phyloP scores from a whole-genome alignment of 2,888 invertebrate genomes.

The Idaea biselata region DNA sequence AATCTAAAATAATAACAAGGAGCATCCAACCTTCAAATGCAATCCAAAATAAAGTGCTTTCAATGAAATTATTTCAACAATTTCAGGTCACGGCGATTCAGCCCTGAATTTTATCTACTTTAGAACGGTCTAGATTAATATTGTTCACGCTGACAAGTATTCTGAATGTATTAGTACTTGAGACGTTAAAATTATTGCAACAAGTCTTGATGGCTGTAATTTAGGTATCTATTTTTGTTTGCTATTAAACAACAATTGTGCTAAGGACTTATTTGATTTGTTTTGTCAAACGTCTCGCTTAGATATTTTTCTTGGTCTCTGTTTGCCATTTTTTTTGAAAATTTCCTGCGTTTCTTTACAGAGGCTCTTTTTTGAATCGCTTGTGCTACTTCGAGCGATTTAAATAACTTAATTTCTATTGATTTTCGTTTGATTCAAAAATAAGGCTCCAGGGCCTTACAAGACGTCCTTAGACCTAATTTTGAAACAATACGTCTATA shows the following conservation, averaged over 20 bases:
- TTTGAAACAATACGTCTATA: too few relatives aligned
- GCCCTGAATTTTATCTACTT: conserved; percentile 20
- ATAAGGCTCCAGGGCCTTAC: too few relatives aligned
- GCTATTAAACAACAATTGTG: conserved; percentile 66
- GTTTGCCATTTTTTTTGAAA: too few relatives aligned
- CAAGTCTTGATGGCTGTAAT: conserved; percentile 55
- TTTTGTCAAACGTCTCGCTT: neutral
- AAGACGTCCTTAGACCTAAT: too few relatives aligned
- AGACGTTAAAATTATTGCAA: conserved; percentile 30
- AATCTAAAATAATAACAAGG: conserved; percentile 4
- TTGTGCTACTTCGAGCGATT: too few relatives aligned
- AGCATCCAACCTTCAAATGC: conserved; percentile 11
- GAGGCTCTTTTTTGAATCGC: too few relatives aligned
- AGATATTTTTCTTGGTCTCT: too few relatives aligned
- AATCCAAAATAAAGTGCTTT: neutral
- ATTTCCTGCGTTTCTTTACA: too few relatives aligned
- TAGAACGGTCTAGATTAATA: conserved; percentile 17
- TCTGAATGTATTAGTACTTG: conserved; percentile 26
- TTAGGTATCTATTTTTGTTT: conserved; percentile 63
- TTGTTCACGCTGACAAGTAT: conserved; percentile 27
- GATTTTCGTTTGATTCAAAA: too few relatives aligned
- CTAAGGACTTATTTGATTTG: conserved; percentile 48
- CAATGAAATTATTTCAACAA: neutral
- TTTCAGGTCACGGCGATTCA: conserved; percentile 9
- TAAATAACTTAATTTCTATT: too few relatives aligned